phyloP scores from a whole-genome alignment of 2,113 vertebrate genomes.

The Sigmodon hispidus region DNA sequence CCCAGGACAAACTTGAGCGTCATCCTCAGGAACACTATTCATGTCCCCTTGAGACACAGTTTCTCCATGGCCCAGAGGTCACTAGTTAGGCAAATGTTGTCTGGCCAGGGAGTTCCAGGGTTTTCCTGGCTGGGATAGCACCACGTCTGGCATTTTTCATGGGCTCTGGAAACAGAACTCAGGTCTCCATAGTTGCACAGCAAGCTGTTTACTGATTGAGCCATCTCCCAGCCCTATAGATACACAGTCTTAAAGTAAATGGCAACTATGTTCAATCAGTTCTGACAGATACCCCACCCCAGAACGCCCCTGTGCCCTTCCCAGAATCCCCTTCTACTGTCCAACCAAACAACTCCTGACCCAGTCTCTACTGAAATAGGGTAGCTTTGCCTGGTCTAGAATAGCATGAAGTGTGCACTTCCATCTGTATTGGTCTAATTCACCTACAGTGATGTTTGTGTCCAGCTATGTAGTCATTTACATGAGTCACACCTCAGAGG shows the following conservation, averaged over 20 bases:
- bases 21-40: background rate
- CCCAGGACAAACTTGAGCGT: background rate
- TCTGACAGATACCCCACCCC: background rate
- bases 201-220: too few relatives aligned
- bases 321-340: background rate
- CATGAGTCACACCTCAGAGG: rapidly evolving
- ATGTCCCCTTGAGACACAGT: background rate
- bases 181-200: too few relatives aligned
- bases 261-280: background rate
- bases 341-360: background rate
- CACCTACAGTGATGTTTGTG: background rate
- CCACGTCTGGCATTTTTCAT: background rate
- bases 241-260: background rate
- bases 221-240: background rate
- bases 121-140: too few relatives aligned
- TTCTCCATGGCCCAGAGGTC: background rate
- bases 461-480: background rate
- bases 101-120: background rate
- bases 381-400: background rate
- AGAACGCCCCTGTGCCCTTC: background rate
- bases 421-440: background rate
- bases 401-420: background rate
- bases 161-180: background rate
- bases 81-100: background rate
- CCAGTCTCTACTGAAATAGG: background rate